Evolutionary conservation across 2,888 invertebrate species (phyloP), one percentile per base, ranked within the genome.

Genomic region (Epinotia demarniana): DNA sequence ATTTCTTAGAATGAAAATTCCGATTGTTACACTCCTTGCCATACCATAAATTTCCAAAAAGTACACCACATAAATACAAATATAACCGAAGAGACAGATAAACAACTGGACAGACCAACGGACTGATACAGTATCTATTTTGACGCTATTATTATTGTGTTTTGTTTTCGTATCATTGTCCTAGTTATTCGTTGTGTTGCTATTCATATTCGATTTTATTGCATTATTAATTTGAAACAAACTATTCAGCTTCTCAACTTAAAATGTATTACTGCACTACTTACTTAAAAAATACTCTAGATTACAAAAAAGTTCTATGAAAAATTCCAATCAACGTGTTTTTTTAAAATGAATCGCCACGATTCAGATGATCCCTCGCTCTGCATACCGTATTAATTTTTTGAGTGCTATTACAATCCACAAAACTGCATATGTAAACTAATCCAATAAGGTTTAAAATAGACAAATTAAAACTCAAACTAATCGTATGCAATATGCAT

Each of bases 391-490:
- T 27, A 27, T 27, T 2, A 3, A 27, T 27, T 2, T 27, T 27
- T 27, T 27, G 23, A 49, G 49, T 16, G 6, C 6, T 16, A 49
- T n/a, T 49, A 49, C 16, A 3, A 49, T 16, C 49, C n/a, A 16
- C 49, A 49, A 16, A 49, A 4, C 16, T 49, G 49, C 16, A 3
- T 1, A 16, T 49, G 3, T 53, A 4, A n/a, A 53, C n/a, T 8
- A 53, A 53, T 53, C 6, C n/a, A 33, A 8, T 12, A 8, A 46
- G 63, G 19, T 53, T 53, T 68, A 19, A 53, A 19, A 53, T 13
- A 55, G n/a, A n/a, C 66, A 66, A 27, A 49, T 49, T 33, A 66
- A 33, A 58, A n/a, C 68, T 19, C 13, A 67, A 67, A 67, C 39
- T 67, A 57, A 55, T 57, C 57, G 18, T 53, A n/a, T n/a, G n/a